These are phyloP conservation scores for Horisme vitalbata DNA, from an alignment of 2,888 invertebrate species.

Conservation along the genomic window DNA sequence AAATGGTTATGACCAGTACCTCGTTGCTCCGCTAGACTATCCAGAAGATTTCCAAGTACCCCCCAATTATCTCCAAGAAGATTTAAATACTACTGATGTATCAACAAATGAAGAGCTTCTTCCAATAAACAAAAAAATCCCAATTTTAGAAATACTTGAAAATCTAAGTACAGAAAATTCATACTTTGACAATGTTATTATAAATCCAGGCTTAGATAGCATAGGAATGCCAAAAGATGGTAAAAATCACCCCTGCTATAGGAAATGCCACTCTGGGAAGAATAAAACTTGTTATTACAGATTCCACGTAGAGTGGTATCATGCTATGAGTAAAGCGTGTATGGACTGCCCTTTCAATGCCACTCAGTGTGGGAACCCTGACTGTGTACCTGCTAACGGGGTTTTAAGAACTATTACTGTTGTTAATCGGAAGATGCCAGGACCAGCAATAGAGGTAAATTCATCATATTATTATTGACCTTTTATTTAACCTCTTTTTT, in stretches of 20 bases:
- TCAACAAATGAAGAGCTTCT: too few species aligned
- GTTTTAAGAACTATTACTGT: slow-evolving; percentile 63
- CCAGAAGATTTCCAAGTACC: background rate
- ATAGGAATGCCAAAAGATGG: slow-evolving; percentile 24
- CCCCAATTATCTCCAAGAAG: too few species aligned
- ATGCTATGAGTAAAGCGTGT: slow-evolving; percentile 79
- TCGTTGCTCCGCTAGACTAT: too few species aligned
- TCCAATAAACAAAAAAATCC: too few species aligned
- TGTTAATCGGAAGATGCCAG: slow-evolving; percentile 90
- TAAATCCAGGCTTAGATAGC: slow-evolving; percentile 17
- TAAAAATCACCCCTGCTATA: slow-evolving; percentile 26
- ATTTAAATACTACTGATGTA: background rate
- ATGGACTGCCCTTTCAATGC: slow-evolving; percentile 87
- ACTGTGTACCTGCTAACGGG: slow-evolving; percentile 27
- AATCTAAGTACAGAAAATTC: too few species aligned
- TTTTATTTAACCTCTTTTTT: too few species aligned
- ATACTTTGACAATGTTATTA: background rate
- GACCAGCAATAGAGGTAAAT: slow-evolving; percentile 89
- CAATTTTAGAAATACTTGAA: too few species aligned
- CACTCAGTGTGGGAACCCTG: slow-evolving; percentile 67
- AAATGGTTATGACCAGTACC: slow-evolving; percentile 3
- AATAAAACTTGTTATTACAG: slow-evolving; percentile 22
- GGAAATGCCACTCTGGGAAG: slow-evolving; percentile 10
- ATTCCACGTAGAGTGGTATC: slow-evolving; percentile 30
- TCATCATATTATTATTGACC: too few species aligned